Evolutionary conservation across 2,888 invertebrate genomes (phyloP), one percentile per base, ranked within the genome.

Genomic region (Mimachlamys varia): DNA sequence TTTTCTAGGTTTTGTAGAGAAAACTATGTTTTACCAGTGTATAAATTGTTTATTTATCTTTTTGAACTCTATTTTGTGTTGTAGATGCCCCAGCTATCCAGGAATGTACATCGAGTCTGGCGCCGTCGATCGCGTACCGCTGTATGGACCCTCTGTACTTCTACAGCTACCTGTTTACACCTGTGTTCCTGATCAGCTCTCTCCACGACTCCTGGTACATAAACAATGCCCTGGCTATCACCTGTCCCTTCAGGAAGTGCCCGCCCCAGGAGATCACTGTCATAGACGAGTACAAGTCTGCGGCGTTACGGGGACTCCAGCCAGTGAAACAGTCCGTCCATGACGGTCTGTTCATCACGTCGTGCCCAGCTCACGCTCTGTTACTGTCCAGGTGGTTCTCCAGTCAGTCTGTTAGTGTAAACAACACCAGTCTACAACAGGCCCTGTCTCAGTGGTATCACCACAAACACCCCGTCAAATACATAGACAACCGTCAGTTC

Each of bases 141-240:
- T 94, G 94, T 89, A 90, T 94, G 33, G 89, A 93, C n/a, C 94
- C 94, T 5, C 91, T 91, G 38, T 91, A 91, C 38, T 94, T 93
- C 90, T 91, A 94, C 90, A 92, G 90, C 76, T 93, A 92, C 88
- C 91, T 94, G 33, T 93, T 93, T 76, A 93, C 94, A 2, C 94
- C 94, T 12, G 90, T 91, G 15, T 94, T 94, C 90, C 94, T 94
- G 88, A 88, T 93, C 50, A 93, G 93, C 89, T 94, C 94, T 17
- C 90, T 93, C 27, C 93, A 94, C 87, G 95, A 95, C 89, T 92
- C 90, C 0, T 95, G 95, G 94, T 93, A 92, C 89, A 90, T 92
- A 7, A 88, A 88, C 5, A 44, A 93, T 27, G 88, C 90, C 10
- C 91, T 95, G 27, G 90, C 90, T 15, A 90, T 94, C 27, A 55